Base-by-base conservation (phyloP, 2,888 invertebrate genomes). In the Parochlus steinenii region DNA sequence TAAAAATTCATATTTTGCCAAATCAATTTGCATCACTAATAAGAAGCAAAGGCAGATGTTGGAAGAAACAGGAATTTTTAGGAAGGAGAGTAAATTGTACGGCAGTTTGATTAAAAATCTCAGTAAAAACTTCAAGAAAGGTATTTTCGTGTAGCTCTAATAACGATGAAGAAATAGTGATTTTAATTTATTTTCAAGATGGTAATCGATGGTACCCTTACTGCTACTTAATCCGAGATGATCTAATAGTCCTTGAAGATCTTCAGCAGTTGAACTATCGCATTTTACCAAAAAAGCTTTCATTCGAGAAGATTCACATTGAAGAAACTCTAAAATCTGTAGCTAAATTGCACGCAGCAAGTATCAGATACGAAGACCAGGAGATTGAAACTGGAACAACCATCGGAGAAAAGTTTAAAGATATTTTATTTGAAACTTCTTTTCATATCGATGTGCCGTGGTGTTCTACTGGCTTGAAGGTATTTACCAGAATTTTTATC, bases 351-450 rank as follows among this genome's bases (percentile, higher is more conserved):
- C 36, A 36, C 22, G 22, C 18, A 8, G 16, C 23, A 7, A 36
- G 36, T 15, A 36, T 36, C 11, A 18, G 14, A 6, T 36, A 30
- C 15, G 36, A 36, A 18, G 4, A 24, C 4, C 11, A 35, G 4
- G n/a, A n/a, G n/a, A n/a, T n/a, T n/a, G n/a, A n/a, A n/a, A n/a
- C 12, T 5, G 6, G 22, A 16, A 11, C 14, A 3, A 10, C 6
- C 29, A 36, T 36, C 19, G 19, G 15, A 6, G n/a, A 36, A 8
- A n/a, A 36, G 19, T 30, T 30, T 5, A 11, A 10, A 14, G 17
- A 30, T 7, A 30, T 23, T n/a, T 11, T 36, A 6, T 36, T 36
- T 19, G 36, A 36, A 18, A 36, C 36, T 22, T 36, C 36, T 12
- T 14, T 36, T 8, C n/a, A n/a, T n/a, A 8, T 6, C 5, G 36